These are phyloP conservation scores for Bos taurus DNA, from an alignment of 2,113 vertebrate species.

Conservation along the genomic window DNA sequence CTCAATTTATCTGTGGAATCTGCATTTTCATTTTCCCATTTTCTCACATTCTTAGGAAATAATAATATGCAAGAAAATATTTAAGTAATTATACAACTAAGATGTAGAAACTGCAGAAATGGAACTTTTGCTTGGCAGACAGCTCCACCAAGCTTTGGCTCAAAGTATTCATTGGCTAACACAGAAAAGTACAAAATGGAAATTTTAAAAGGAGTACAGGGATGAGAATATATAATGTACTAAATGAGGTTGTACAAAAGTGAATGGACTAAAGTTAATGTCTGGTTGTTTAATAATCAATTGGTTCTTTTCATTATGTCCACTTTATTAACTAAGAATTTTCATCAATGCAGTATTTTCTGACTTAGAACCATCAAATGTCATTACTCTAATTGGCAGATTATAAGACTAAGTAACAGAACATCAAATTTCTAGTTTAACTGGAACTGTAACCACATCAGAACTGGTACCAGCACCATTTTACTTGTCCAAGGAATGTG, in stretches of 20 bases:
- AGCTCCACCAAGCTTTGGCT: constrained; percentile 1
- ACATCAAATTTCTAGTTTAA: constrained; percentile 39
- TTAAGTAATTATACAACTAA: constrained; percentile 10
- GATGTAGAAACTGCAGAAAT: not conserved
- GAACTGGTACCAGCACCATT: not conserved
- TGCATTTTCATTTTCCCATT: not conserved
- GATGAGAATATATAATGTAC: not conserved
- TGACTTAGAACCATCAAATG: not conserved
- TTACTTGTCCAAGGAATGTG: constrained; percentile 27
- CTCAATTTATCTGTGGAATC: not conserved
- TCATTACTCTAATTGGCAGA: not conserved
- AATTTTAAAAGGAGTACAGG: constrained; percentile 24
- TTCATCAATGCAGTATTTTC: constrained; percentile 19
- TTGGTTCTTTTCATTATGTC: not conserved
- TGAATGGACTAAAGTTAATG: not conserved
- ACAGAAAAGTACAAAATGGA: not conserved
- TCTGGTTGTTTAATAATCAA: not conserved
- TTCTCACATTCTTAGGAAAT: constrained; percentile 19
- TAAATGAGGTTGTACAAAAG: not conserved
- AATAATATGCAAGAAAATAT: constrained; percentile 24
- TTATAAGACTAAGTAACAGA: not conserved
- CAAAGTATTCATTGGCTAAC: constrained; percentile 5
- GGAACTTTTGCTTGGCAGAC: not conserved
- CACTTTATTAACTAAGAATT: constrained; percentile 7
- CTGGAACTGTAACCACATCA: constrained; percentile 12